phyloP scores from a whole-genome alignment of 2,113 vertebrate genomes.

The Numida meleagris region DNA sequence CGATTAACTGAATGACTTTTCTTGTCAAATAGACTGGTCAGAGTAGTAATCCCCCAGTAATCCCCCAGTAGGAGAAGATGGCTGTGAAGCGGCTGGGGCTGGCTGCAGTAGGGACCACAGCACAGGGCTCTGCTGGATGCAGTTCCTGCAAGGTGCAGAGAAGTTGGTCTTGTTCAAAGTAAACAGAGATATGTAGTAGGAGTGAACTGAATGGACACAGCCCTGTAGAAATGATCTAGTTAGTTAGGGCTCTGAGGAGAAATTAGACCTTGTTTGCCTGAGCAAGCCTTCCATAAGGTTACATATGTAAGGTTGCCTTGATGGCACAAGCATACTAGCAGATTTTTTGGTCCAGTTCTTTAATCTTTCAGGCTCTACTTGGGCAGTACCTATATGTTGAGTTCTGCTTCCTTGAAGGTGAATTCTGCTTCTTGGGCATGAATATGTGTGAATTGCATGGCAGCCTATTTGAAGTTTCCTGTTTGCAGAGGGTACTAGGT shows the following conservation, averaged over 20 bases:
- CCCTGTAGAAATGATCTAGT: conserved; percentile 54
- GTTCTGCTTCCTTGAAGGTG: neutral
- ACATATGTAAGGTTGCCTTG: too few relatives aligned
- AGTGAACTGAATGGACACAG: conserved; percentile 52
- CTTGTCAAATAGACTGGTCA: conserved; percentile 27
- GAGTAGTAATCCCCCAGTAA: neutral
- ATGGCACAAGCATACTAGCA: neutral
- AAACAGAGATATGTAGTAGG: neutral
- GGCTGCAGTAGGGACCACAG: neutral
- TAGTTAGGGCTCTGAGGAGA: conserved; percentile 45
- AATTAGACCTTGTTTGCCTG: conserved; percentile 27
- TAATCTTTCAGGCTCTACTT: neutral
- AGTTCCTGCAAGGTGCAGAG: neutral
- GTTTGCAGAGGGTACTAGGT: neutral
- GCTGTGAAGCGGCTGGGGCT: neutral
- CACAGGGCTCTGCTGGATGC: neutral
- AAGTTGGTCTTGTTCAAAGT: neutral
- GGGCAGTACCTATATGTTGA: neutral
- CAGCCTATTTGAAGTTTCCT: neutral
- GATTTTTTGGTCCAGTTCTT: neutral
- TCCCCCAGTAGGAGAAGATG: neutral
- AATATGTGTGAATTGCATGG: neutral
- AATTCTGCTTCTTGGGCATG: neutral
- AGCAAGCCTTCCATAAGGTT: neutral
- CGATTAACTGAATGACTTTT: conserved; percentile 61